Evolutionary conservation across 2,113 vertebrate genomes (phyloP).

Genomic region (Chroicocephalus ridibundus): DNA sequence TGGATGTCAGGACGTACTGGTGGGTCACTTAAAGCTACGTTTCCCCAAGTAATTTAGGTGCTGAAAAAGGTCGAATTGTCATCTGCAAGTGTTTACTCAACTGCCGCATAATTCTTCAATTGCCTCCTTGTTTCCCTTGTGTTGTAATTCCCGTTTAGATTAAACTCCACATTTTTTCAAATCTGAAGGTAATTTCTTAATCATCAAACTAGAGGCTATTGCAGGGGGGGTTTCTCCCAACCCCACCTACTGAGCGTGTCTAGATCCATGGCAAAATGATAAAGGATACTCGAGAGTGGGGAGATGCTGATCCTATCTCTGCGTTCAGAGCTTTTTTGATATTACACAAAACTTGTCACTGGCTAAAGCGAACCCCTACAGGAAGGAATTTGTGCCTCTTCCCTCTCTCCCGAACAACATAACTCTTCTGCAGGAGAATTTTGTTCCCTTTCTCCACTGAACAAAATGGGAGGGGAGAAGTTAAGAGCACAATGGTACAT

Average conservation of each 20-base stretch:
- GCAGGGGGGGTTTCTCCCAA: neutral
- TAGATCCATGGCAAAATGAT: neutral
- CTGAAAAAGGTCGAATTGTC: neutral
- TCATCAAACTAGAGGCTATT: neutral
- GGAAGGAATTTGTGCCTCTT: neutral
- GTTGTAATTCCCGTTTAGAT: neutral
- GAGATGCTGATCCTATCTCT: neutral
- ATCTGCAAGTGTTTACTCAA: neutral
- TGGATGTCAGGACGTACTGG: neutral
- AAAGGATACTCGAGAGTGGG: neutral
- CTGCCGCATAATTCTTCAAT: neutral
- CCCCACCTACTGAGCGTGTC: neutral
- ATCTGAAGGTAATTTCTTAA: neutral
- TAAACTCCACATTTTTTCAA: neutral
- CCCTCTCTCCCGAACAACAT: neutral
- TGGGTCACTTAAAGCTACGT: neutral
- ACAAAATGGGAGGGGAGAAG: slow-evolving; percentile 6
- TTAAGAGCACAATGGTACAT: slow-evolving; percentile 15
- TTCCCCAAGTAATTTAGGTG: neutral
- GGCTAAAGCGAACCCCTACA: neutral
- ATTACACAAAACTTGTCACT: neutral
- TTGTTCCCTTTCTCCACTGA: neutral
- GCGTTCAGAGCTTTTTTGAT: neutral
- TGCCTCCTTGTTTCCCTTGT: neutral
- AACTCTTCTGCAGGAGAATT: neutral